Evolutionary conservation across 2,113 vertebrate species (phyloP).

Genomic region (Peromyscus californicus): DNA sequence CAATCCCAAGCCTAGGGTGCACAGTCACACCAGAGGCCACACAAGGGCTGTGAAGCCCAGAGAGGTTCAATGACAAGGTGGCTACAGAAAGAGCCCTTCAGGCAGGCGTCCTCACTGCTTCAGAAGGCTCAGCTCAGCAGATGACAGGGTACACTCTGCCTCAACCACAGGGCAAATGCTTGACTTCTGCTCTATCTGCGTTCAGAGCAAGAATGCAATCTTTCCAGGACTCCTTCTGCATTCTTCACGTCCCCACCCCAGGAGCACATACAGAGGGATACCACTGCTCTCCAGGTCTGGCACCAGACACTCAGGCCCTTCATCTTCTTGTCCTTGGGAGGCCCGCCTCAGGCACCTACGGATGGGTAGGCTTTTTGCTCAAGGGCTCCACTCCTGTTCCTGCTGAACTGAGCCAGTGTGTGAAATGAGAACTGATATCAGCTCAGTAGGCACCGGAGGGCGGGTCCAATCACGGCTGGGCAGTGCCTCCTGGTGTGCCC

Average conservation of each 20-base stretch:
- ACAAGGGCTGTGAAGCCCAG: neutral
- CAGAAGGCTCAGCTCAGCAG: fast-evolving
- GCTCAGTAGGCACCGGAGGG: slow-evolving; percentile 99
- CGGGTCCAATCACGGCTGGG: slow-evolving; percentile 90
- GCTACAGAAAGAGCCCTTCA: fast-evolving
- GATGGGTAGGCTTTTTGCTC: slow-evolving; percentile 85
- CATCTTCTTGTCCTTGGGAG: neutral
- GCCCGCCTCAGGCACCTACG: slow-evolving; percentile 70
- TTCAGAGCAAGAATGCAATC: fast-evolving
- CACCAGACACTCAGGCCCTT: neutral
- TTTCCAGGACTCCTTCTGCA: fast-evolving
- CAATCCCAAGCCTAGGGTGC: neutral
- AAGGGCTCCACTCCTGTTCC: slow-evolving; percentile 99
- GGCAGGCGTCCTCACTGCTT: neutral
- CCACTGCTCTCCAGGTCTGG: neutral
- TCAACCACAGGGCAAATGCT: neutral
- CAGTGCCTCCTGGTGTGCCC: slow-evolving; percentile 70
- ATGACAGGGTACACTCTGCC: neutral
- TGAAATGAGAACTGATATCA: slow-evolving; percentile 99
- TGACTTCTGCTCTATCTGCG: fast-evolving
- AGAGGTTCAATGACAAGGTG: neutral
- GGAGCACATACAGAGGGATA: slow-evolving; percentile 37
- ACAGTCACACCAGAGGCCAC: fast-evolving
- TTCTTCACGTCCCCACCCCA: neutral
- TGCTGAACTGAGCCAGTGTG: slow-evolving; percentile 99